Evolutionary conservation across 2,113 vertebrate genomes (phyloP).

Genomic region (Poeciliopsis prolifica): DNA sequence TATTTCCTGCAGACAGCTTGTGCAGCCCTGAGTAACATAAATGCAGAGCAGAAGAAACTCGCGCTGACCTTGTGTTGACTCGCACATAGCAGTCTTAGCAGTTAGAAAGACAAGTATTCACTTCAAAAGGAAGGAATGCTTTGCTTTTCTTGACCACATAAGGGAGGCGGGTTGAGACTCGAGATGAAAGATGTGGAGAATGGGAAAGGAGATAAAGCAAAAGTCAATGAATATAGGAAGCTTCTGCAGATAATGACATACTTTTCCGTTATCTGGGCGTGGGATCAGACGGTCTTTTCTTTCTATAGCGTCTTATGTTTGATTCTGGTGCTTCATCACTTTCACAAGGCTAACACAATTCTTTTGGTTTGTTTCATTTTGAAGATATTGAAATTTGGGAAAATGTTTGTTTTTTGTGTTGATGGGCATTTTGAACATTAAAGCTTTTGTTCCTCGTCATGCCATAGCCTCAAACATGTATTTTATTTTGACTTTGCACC

Average conservation of each 20-base stretch:
- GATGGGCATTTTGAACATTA: too few species aligned
- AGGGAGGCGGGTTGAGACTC: not conserved
- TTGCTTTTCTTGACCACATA: slow-evolving; percentile 34
- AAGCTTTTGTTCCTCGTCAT: too few species aligned
- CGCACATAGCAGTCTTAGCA: slow-evolving; percentile 15
- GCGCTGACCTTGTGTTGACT: not conserved
- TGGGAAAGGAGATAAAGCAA: not conserved
- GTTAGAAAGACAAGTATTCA: slow-evolving; percentile 34
- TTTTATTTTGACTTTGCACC: too few species aligned
- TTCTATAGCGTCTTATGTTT: not conserved
- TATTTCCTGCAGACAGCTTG: slow-evolving; percentile 33
- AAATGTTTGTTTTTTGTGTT: too few species aligned
- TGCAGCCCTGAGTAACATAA: slow-evolving; percentile 10
- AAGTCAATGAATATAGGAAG: not conserved
- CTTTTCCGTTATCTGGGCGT: not conserved
- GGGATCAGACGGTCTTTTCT: not conserved
- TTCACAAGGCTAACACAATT: not conserved
- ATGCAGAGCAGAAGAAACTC: not conserved
- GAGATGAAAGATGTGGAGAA: slow-evolving; percentile 23
- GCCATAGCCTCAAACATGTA: too few species aligned
- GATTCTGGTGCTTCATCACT: not conserved
- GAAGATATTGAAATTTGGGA: too few species aligned
- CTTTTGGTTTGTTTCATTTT: not conserved
- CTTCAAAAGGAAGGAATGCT: slow-evolving; percentile 51
- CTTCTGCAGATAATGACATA: not conserved